Conservation (phyloP, 1,140 invertebrate species). For the Pachyrhynchus sulphureomaculatus region DNA sequence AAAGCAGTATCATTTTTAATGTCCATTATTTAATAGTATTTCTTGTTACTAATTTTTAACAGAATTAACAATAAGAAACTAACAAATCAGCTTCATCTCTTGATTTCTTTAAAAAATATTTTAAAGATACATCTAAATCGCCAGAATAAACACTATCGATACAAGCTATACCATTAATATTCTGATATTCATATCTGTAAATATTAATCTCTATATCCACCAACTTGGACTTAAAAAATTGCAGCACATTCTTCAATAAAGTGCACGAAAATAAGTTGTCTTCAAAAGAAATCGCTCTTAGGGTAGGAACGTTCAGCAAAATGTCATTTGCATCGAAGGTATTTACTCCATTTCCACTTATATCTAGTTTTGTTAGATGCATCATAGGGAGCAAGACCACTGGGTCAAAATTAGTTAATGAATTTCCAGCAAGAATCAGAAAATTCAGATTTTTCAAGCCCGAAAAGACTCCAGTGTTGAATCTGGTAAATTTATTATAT, state of each 20-base stretch:
- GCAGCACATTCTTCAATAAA: slow-evolving; percentile 36
- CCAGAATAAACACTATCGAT: slow-evolving; percentile 27
- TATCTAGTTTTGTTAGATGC: slow-evolving; percentile 38
- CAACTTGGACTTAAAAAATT: slow-evolving; percentile 36
- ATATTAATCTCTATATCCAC: slow-evolving; percentile 34
- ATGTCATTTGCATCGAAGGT: slow-evolving; percentile 40
- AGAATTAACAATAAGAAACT: slow-evolving; percentile 2
- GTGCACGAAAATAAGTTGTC: slow-evolving; percentile 44
- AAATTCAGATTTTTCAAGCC: slow-evolving; percentile 39
- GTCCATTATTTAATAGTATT: too few relatives aligned
- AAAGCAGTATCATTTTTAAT: too few relatives aligned
- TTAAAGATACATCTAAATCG: slow-evolving; percentile 6
- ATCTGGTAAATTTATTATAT: slow-evolving; percentile 41
- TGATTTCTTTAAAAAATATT: slow-evolving; percentile 19
- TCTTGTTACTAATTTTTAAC: too few relatives aligned
- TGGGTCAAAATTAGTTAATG: slow-evolving; percentile 34
- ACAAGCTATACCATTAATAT: slow-evolving; percentile 47
- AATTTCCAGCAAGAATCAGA: slow-evolving; percentile 42
- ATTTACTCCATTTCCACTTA: slow-evolving; percentile 42
- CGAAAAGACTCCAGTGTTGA: slow-evolving; percentile 40
- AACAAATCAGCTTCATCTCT: slow-evolving; percentile 7
- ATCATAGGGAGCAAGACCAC: slow-evolving; percentile 36
- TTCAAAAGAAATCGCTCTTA: slow-evolving; percentile 36
- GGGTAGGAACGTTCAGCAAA: slow-evolving; percentile 31
- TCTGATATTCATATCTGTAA: slow-evolving; percentile 40